phyloP scores from a whole-genome alignment of 2,888 invertebrate genomes.

The Tanypteryx hageni region DNA sequence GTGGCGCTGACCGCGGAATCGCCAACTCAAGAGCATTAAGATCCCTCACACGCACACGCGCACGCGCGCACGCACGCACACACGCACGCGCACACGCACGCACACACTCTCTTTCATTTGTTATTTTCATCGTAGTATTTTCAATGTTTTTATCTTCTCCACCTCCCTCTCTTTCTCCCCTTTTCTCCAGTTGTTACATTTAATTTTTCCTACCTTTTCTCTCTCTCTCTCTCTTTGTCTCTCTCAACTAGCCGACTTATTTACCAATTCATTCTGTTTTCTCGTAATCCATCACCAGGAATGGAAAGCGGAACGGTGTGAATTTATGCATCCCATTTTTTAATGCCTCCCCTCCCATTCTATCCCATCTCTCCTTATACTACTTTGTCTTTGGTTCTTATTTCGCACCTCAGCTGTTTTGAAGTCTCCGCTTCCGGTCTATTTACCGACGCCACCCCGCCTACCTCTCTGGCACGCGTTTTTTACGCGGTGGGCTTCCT shows the following conservation, averaged over 20 bases:
- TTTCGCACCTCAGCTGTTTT: neutral
- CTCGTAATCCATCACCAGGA: neutral
- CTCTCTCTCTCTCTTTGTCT: neutral
- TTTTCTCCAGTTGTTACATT: neutral
- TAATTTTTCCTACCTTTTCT: neutral
- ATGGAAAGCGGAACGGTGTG: neutral
- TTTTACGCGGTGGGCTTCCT: too few species aligned
- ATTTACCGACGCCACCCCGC: too few species aligned
- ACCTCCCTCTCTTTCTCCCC: neutral
- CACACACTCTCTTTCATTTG: conserved; percentile 27
- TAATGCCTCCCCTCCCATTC: neutral
- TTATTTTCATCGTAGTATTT: neutral
- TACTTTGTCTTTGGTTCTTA: neutral
- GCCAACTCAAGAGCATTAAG: conserved; percentile 37
- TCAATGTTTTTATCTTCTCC: neutral
- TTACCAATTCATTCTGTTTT: conserved; percentile 43
- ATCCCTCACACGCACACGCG: too few species aligned
- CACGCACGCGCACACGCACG: too few species aligned
- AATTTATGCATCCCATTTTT: neutral
- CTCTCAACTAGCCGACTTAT: neutral
- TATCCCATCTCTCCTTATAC: neutral
- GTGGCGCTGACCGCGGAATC: conserved; percentile 31
- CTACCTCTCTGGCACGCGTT: too few species aligned
- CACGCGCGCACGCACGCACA: neutral
- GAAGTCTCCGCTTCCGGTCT: neutral